Base-by-base conservation (phyloP, 92 coral and sea anemone species). In the Paramuricea clavata region DNA sequence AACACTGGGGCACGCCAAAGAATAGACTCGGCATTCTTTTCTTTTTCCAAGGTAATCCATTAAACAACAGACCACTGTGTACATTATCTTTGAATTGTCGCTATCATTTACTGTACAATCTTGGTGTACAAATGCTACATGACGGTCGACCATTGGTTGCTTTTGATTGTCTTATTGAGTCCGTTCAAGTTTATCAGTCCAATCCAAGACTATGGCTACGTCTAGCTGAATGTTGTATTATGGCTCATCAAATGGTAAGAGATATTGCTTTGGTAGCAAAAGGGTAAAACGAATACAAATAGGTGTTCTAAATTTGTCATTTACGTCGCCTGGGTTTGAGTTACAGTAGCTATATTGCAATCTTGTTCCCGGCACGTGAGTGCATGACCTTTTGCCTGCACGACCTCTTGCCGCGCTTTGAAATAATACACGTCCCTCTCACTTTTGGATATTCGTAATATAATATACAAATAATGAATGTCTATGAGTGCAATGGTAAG, bases 151-250 rank as follows among this genome's bases (percentile, higher is more conserved):
- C 99, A 15, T 87, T 89, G 31, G 92, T 87, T 13, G 98, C 99
- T 25, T 97, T 97, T 90, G 99, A 97, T 61, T 97, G 99, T 72
- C 87, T 97, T 79, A 95, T 97, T 62, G 98, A 97, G 78, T 94
- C 95, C 27, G 93, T 97, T 22, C 99, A 97, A 87, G 94, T 87
- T 44, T 97, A 97, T 44, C 99, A 97, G 70, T 87, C 98, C 8
- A 97, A 97, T 85, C 98, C 97, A 34, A 91, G 99, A 42, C 91
- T 97, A n/a, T 97, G 99, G 99, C 87, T 97, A 12, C 89, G 99
- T 69, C 89, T 97, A 35, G 99, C 99, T 10, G 99, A 97, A 86
- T 97, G 99, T 65, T 94, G 99, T 74, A 92, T 97, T 76, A 88
- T 97, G 68, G 93, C 95, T n/a, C 90, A 93, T 68, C 95, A 97